Evolutionary conservation across 2,797 vertebrate species (phyloP).

Genomic region (Artibeus lituratus): DNA sequence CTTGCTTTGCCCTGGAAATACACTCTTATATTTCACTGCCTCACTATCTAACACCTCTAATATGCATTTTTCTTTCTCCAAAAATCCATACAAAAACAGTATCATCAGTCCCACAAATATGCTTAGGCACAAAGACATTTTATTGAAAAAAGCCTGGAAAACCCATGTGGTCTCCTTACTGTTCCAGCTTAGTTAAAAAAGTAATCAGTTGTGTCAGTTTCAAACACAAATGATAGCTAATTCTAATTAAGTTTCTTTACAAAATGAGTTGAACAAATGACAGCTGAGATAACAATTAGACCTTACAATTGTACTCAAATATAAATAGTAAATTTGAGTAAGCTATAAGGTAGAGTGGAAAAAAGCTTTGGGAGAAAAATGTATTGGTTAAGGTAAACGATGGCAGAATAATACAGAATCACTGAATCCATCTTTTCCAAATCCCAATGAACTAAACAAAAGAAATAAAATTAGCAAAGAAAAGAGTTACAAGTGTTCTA

Average conservation of each 20-base stretch:
- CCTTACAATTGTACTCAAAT: neutral
- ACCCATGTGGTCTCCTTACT: neutral
- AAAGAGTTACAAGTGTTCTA: neutral
- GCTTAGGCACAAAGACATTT: neutral
- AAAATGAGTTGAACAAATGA: neutral
- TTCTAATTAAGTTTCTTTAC: conserved; percentile 28
- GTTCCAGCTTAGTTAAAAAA: neutral
- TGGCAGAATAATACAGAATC: neutral
- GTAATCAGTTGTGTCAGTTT: neutral
- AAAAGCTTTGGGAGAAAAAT: neutral
- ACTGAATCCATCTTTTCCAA: neutral
- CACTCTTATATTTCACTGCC: conserved; percentile 35
- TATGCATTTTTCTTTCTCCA: conserved; percentile 24
- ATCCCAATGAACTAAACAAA: neutral
- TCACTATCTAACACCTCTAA: neutral
- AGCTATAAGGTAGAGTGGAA: neutral
- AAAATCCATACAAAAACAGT: conserved; percentile 21
- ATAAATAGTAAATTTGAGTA: neutral
- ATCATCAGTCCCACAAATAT: conserved; percentile 19
- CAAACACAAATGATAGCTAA: neutral
- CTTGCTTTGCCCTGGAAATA: conserved; percentile 16
- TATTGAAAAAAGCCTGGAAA: neutral
- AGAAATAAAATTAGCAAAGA: neutral
- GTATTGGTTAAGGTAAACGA: neutral
- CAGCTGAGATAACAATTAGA: neutral